Evolutionary conservation across 2,797 vertebrate species (phyloP).

Genomic region (Delichon dasypus): DNA sequence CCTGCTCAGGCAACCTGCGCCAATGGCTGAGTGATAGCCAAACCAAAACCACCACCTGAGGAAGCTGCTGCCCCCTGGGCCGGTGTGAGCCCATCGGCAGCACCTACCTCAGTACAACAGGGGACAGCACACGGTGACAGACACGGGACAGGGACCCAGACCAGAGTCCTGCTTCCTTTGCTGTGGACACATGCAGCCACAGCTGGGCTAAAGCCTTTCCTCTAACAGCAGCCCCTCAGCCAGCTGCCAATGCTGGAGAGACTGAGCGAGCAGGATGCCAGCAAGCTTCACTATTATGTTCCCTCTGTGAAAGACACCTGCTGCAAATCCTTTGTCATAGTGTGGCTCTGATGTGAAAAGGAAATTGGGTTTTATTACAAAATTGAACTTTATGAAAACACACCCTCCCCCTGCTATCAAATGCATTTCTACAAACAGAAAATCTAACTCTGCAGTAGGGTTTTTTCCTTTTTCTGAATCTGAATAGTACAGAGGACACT

Average conservation of each 20-base stretch:
- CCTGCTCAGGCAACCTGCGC: not conserved
- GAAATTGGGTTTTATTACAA: conserved; percentile 54
- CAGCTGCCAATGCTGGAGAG: not conserved
- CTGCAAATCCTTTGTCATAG: conserved; percentile 26
- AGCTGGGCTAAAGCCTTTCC: not conserved
- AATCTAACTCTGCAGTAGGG: conserved; percentile 22
- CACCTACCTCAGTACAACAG: not conserved
- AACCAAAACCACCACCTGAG: not conserved
- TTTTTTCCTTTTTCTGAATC: conserved; percentile 20
- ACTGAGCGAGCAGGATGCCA: not conserved
- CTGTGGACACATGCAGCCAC: not conserved
- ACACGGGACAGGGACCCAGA: not conserved
- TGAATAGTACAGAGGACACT: conserved; percentile 45
- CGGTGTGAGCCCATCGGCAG: not conserved
- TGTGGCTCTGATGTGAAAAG: conserved; percentile 3
- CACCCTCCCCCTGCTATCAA: conserved; percentile 40
- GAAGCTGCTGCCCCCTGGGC: not conserved
- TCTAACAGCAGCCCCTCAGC: not conserved
- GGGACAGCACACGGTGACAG: not conserved
- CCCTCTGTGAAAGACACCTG: not conserved
- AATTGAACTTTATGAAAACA: conserved; percentile 53
- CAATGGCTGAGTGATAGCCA: fast-evolving
- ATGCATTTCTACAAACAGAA: conserved; percentile 63
- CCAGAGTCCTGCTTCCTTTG: not conserved
- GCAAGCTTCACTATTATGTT: conserved; percentile 10